Conservation (phyloP, 1,140 invertebrate genomes). For the Lepidurus packardi region DNA sequence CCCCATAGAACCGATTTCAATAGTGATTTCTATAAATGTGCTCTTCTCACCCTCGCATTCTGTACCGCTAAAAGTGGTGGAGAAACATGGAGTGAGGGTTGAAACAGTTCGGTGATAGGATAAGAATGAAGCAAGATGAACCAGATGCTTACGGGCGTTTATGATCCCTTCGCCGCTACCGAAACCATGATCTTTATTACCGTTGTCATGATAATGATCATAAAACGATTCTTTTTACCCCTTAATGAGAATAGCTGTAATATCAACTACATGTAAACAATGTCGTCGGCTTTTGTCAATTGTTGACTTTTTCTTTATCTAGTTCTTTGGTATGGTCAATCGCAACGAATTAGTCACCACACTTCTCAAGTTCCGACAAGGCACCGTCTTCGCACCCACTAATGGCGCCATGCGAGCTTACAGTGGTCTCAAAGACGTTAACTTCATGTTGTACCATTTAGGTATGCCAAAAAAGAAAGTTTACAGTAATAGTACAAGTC, state of each 20-base stretch:
- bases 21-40: not conserved
- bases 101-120: constrained; percentile 1
- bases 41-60: not conserved
- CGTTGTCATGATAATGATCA: not conserved
- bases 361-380: constrained; percentile 34
- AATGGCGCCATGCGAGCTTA: constrained; percentile 31
- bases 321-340: constrained; percentile 34
- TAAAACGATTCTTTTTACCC: not conserved
- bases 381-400: constrained; percentile 34
- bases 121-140: not conserved
- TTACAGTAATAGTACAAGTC: no score
- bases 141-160: not conserved
- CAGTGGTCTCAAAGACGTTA: constrained; percentile 30
- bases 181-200: not conserved
- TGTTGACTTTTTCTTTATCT: constrained; percentile 25
- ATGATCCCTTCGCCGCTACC: not conserved
- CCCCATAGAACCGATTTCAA: not conserved
- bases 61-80: not conserved
- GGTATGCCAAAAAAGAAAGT: constrained; percentile 8
- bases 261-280: not conserved
- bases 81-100: not conserved
- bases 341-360: constrained; percentile 33
- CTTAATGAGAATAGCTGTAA: not conserved
- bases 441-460: constrained; percentile 35
- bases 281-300: not conserved